Conservation (phyloP, 2,113 vertebrate species). For the Chiloscyllium plagiosum region DNA sequence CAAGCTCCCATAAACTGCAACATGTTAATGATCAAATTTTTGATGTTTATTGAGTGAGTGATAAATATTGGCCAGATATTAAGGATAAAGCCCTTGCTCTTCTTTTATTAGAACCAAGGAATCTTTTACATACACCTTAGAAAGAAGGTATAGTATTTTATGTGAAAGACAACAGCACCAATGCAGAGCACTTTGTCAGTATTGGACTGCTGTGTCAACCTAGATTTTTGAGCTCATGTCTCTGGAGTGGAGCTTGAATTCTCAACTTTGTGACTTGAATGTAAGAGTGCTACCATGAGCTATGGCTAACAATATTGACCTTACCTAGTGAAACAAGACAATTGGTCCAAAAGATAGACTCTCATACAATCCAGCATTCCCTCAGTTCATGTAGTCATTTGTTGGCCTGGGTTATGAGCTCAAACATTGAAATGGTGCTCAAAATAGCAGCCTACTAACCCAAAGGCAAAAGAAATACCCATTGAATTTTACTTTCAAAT, state of each 20-base stretch:
- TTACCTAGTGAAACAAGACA: background rate
- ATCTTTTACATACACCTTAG: no score
- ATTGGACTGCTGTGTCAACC: no score
- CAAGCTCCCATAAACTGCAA: background rate
- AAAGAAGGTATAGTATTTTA: no score
- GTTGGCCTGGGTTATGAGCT: background rate
- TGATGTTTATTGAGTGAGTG: background rate
- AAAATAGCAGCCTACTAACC: background rate
- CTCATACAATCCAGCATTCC: background rate
- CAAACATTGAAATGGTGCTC: background rate
- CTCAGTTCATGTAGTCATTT: background rate
- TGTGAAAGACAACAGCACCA: no score
- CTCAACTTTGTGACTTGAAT: no score
- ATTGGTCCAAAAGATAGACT: background rate
- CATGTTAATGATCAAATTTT: background rate
- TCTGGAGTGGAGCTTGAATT: no score
- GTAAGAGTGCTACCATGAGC: no score
- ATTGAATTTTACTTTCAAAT: background rate
- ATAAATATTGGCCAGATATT: background rate
- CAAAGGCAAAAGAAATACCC: background rate
- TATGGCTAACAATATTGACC: background rate
- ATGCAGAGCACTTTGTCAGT: no score
- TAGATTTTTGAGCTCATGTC: no score
- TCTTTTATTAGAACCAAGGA: no score
- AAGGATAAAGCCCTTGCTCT: no score